Conservation (phyloP, 2,888 invertebrate species). For the Saturnia pavonia region DNA sequence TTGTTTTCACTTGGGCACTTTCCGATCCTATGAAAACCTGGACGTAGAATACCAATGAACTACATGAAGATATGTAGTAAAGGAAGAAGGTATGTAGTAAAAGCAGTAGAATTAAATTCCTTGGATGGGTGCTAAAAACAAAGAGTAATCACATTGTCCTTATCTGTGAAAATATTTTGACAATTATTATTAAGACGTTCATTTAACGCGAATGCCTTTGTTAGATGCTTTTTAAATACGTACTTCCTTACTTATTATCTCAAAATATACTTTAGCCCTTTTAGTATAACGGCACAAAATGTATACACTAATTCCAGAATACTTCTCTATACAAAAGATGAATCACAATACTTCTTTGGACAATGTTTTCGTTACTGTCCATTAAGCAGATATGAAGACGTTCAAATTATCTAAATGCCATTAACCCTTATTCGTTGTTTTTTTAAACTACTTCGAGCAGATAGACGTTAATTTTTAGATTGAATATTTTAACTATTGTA, state of each 20-base stretch:
- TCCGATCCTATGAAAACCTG: neutral
- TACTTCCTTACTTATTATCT: neutral
- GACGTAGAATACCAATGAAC: neutral
- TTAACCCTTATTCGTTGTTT: neutral
- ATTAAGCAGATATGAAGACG: neutral
- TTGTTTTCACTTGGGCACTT: neutral
- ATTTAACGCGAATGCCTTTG: neutral
- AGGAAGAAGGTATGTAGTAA: neutral
- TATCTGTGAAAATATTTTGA: neutral
- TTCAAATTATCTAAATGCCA: slow-evolving; percentile 7
- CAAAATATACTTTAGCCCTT: neutral
- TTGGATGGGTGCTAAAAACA: neutral
- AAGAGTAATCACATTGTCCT: neutral
- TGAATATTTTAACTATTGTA: neutral
- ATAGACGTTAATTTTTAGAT: neutral
- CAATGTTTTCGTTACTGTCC: neutral
- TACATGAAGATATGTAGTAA: neutral
- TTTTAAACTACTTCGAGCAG: neutral
- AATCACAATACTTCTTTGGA: neutral
- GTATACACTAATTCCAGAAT: neutral
- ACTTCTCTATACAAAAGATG: neutral
- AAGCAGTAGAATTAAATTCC: neutral
- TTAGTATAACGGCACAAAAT: neutral
- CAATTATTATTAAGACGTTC: neutral
- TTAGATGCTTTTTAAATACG: neutral